Base-by-base conservation (phyloP, 2,888 invertebrate species). In the Hartigia nigra region DNA sequence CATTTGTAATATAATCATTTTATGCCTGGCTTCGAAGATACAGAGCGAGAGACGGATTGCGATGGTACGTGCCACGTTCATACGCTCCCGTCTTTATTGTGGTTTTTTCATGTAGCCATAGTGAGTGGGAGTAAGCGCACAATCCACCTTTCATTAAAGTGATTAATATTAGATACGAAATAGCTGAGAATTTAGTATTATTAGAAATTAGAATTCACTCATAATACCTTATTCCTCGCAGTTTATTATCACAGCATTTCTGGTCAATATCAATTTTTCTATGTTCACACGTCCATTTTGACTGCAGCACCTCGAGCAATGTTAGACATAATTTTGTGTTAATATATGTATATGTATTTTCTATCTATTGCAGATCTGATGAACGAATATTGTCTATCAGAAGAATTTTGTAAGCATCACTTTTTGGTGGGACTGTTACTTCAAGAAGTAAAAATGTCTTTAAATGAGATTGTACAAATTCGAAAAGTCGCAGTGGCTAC, bases 321-420 rank as follows among this genome's bases (percentile, higher is more conserved):
- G 55, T 23, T 55, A 55, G 9, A 55, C 55, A 55, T 2, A 23
- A 55, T 55, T 1, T 55, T 55, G 23, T 23, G 9, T 55, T 9
- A 23, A 55, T 23, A 23, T 3, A 14, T 2, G 9, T 23, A 55
- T 9, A 23, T 55, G 9, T 23, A 23, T 55, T 55, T 9, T 9
- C 23, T 55, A 9, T 55, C 23, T 31, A 72, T 82, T 84, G 34
- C 86, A 90, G 90, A 90, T 86, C 85, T 90, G 79, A 88, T 93
- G 86, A 93, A 93, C 83, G 95, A 95, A 86, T 95, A 94, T 84
- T 94, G 94, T 72, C 91, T 95, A 35, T 95, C 96, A 0, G 96
- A 97, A 86, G 96, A 97, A 83, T 99, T 98, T 92, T 96, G 97
- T 87, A 95, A 95, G 87, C 96, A 97, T 88, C 99, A 99, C 91